phyloP scores from a whole-genome alignment of 1,140 invertebrate genomes.

The Mycetomoellerius zeteki region DNA sequence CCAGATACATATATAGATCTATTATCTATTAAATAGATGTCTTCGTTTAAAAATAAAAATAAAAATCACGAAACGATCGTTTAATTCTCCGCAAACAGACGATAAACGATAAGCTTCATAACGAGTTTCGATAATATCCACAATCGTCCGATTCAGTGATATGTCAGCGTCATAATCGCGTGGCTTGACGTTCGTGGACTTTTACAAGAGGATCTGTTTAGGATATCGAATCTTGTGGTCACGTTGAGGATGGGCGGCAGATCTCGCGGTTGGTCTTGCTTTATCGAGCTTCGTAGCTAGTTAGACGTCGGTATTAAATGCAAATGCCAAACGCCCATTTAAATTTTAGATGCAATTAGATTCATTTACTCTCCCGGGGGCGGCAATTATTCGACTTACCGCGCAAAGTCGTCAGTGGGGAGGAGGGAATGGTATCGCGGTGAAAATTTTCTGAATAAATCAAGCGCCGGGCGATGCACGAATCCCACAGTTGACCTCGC shows the following conservation, averaged over 20 bases:
- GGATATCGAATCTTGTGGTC: conserved; percentile 44
- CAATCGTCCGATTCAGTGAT: neutral
- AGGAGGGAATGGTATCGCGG: conserved; percentile 59
- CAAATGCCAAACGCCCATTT: conserved; percentile 81
- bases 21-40: neutral
- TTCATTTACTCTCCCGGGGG: conserved; percentile 80
- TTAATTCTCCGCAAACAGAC: neutral
- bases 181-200: neutral
- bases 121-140: neutral
- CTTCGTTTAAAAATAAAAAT: neutral
- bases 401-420: conserved; percentile 18
- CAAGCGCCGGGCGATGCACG: conserved; percentile 65
- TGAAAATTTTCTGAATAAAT: conserved; percentile 74
- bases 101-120: neutral
- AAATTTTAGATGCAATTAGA: conserved; percentile 86
- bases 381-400: conserved; percentile 80
- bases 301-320: conserved; percentile 83
- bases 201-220: conserved; percentile 35
- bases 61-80: neutral
- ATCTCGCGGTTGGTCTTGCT: conserved; percentile 57
- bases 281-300: conserved; percentile 79
- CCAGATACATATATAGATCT: neutral
- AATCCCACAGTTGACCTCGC: conserved; percentile 57
- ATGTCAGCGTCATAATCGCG: conserved; percentile 22
- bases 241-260: conserved; percentile 44